Base-by-base conservation (phyloP, 2,888 invertebrate species). In the Leptogaster cylindrica region DNA sequence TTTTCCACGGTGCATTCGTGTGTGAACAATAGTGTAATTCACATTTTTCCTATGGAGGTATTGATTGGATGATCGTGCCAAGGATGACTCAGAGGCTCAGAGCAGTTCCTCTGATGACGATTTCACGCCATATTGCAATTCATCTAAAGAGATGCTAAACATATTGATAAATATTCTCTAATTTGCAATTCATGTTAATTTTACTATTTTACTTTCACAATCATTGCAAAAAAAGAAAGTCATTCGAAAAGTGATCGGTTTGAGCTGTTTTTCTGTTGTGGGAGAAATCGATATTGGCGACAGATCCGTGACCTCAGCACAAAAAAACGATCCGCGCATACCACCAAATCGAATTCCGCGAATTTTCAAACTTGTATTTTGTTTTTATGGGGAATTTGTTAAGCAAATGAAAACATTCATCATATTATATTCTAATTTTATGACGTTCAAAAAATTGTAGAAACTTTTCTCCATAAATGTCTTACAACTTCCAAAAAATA, bases 111-210 rank as follows among this genome's bases (percentile, higher is more conserved):
- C 18, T n/a, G n/a, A 41, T 41, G 39, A 39, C 39, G 41, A 41
- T 16, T 41, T 41, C 41, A 3, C 5, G 41, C 3, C 16, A 41
- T 14, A 7, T 18, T n/a, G 16, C 18, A n/a, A 10, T 41, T 6
- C 6, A 4, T 41, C 6, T 14, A 6, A 41, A 18, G n/a, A n/a
- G n/a, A 18, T 41, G 41, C 41, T 41, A 41, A 41, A 18, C n/a
- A n/a, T n/a, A n/a, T n/a, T n/a, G n/a, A n/a, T n/a, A n/a, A n/a
- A n/a, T n/a, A n/a, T n/a, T 36, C 18, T 39, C 55, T 55, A 55
- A 55, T 55, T 55, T 55, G 55, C 20, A 36, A 36, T 55, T 55
- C 55, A 20, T 55, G 20, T 36, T 23, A 55, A 18, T 36, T 36
- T 18, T 55, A 14, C 14, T n/a, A n/a, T n/a, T 55, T 55, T 55